A percentile compares a stretch with the other conserved stretches of the same genome.
phyloP scores from a whole-genome alignment of 2,797 vertebrate genomes.

The Tapirus indicus region DNA sequence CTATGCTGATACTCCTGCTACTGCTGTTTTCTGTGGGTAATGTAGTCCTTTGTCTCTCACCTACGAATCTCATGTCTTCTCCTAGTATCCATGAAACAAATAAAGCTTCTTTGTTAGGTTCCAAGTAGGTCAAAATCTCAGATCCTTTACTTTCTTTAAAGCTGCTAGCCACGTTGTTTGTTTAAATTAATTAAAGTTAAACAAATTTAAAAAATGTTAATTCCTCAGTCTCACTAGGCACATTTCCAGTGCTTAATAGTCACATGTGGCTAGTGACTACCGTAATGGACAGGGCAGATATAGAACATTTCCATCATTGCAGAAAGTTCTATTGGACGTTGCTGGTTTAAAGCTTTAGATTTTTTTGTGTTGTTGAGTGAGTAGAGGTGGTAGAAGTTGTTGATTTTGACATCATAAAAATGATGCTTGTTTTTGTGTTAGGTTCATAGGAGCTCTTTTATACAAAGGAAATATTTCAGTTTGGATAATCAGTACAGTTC shows the following conservation, averaged over 20 bases:
- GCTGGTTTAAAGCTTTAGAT: neutral
- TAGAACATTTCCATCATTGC: neutral
- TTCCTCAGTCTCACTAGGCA: neutral
- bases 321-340: neutral
- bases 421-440: neutral
- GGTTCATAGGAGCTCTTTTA: neutral
- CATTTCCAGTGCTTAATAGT: neutral
- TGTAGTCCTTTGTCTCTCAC: neutral
- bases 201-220: neutral
- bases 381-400: neutral
- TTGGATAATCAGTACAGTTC: neutral
- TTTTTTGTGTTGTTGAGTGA: neutral
- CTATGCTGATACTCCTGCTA: neutral
- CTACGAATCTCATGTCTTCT: neutral
- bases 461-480: neutral
- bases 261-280: neutral
- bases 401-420: constrained; percentile 9
- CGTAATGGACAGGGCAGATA: neutral
- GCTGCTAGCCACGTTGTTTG: neutral
- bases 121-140: neutral
- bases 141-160: neutral
- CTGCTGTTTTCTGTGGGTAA: neutral
- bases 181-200: neutral
- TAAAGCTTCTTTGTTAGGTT: neutral
- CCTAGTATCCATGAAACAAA: neutral